Percentiles rank a stretch among this genome's conserved stretches.
These are phyloP conservation scores for Hetaerina titia DNA, from an alignment of 2,888 invertebrate genomes.

Conservation along the genomic window DNA sequence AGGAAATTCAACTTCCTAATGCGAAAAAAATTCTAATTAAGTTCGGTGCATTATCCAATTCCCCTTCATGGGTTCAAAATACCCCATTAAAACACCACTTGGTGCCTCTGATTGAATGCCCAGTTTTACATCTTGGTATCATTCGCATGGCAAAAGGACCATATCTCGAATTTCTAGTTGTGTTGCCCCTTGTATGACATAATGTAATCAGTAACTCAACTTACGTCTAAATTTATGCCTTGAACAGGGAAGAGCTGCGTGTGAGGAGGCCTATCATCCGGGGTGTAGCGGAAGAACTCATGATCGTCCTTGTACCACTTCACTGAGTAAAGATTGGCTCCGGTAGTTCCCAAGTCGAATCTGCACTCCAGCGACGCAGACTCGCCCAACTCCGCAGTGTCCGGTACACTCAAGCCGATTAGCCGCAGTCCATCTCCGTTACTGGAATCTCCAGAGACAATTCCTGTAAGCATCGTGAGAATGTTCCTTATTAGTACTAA, in stretches of 20 bases:
- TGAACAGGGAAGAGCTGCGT: constrained; percentile 65
- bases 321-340: constrained; percentile 78
- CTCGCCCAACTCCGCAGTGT: constrained; percentile 78
- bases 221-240: constrained; percentile 69
- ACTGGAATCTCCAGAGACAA: constrained; percentile 40
- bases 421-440: constrained; percentile 73
- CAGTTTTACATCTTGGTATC: too few species aligned
- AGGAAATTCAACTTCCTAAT: too few species aligned
- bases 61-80: too few species aligned
- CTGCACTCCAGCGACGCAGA: constrained; percentile 78
- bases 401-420: constrained; percentile 78
- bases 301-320: constrained; percentile 79
- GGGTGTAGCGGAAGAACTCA: constrained; percentile 78
- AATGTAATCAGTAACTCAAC: background rate
- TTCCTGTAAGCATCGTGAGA: background rate
- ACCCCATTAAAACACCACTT: too few species aligned
- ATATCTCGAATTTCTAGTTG: too few species aligned
- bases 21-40: too few species aligned
- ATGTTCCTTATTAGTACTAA: too few species aligned
- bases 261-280: constrained; percentile 69
- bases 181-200: too few species aligned
- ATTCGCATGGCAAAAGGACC: too few species aligned
- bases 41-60: too few species aligned
- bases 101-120: too few species aligned
- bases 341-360: constrained; percentile 77